These are phyloP conservation scores for Lucilia cuprina DNA, from an alignment of 1,140 invertebrate species.

Conservation along the genomic window DNA sequence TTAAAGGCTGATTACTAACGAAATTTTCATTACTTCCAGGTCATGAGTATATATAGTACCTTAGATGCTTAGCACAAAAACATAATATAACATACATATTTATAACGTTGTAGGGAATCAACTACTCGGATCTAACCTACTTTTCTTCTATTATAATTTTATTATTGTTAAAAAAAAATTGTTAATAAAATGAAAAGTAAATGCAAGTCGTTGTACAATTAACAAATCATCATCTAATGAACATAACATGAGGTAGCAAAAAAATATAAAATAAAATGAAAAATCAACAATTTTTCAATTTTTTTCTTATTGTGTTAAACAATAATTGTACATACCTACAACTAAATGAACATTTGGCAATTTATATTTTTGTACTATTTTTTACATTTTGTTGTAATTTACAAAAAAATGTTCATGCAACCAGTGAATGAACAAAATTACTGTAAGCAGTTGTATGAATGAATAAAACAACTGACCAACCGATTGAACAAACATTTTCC, in stretches of 20 bases:
- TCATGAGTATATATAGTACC: too few relatives aligned
- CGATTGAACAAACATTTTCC: neutral
- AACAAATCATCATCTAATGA: slow-evolving; percentile 12
- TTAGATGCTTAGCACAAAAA: too few relatives aligned
- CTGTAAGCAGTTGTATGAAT: neutral
- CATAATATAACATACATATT: too few relatives aligned
- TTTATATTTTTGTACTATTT: neutral
- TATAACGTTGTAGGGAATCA: too few relatives aligned
- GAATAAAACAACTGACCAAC: neutral
- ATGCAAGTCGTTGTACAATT: neutral
- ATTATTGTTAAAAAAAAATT: too few relatives aligned
- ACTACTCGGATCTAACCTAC: too few relatives aligned
- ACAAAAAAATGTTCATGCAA: neutral
- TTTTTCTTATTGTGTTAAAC: neutral
- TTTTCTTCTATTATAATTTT: too few relatives aligned
- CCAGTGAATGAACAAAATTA: neutral
- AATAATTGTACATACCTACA: neutral
- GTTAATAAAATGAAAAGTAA: too few relatives aligned
- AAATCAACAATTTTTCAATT: neutral
- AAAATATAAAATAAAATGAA: neutral
- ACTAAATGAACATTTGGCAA: neutral
- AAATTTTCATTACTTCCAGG: too few relatives aligned
- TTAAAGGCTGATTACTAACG: too few relatives aligned
- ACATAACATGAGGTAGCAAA: slow-evolving; percentile 9
- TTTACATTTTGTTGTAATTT: neutral